Percentiles rank a stretch among this genome's conserved stretches.
Conservation (phyloP, 2,797 vertebrate species). For the Chlorospingus semifuscus region DNA sequence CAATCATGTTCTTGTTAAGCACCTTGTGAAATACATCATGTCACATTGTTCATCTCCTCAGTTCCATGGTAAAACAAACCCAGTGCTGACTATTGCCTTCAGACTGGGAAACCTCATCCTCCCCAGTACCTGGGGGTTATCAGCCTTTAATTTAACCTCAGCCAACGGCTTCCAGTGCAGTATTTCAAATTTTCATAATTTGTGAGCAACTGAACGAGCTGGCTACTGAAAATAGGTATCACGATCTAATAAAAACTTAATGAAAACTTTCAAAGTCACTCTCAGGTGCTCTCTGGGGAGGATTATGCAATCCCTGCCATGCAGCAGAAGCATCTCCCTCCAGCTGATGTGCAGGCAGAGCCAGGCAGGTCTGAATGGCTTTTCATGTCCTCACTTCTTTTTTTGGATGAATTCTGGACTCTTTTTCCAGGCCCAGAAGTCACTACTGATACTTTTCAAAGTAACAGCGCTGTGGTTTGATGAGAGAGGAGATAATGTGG, state of each 20-base stretch:
- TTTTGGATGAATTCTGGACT: not conserved
- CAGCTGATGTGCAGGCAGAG: not conserved
- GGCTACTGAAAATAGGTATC: not conserved
- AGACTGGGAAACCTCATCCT: not conserved
- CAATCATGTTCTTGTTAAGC: constrained; percentile 65
- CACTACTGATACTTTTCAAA: constrained; percentile 28
- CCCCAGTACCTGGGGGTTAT: not conserved
- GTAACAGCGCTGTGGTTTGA: not conserved
- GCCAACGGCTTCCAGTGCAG: not conserved
- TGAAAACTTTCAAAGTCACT: constrained; percentile 49
- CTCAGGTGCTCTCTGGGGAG: not conserved
- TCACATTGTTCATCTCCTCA: not conserved
- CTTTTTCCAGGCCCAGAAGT: not conserved
- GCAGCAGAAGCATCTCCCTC: not conserved
- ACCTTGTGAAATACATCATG: constrained; percentile 27
- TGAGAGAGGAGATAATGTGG: not conserved
- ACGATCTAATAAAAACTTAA: not conserved
- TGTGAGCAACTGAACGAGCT: not conserved
- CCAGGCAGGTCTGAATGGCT: not conserved
- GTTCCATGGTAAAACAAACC: not conserved
- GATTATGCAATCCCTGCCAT: not conserved
- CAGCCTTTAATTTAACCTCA: not conserved
- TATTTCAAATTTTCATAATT: constrained; percentile 30
- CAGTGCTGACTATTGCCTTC: not conserved
- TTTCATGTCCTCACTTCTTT: constrained; percentile 8